Conservation (phyloP, 2,888 invertebrate genomes). For the Nesidiocoris tenuis region DNA sequence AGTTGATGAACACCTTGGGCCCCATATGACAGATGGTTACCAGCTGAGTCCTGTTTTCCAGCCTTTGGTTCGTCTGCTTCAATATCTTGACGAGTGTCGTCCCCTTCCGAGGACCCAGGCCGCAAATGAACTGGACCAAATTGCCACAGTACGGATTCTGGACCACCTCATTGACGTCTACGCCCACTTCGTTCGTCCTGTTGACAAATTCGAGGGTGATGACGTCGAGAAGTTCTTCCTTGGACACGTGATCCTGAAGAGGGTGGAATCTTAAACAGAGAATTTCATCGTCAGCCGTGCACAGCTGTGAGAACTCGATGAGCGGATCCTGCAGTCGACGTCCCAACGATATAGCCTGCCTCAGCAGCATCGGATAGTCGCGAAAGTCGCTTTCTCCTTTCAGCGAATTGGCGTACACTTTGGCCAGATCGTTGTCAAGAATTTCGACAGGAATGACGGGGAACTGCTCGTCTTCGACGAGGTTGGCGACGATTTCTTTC, state of each 20-base stretch:
- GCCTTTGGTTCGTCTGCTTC: constrained; percentile 85
- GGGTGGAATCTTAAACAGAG: constrained; percentile 90
- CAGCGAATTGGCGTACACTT: constrained; percentile 88
- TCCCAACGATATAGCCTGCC: constrained; percentile 91
- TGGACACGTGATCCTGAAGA: constrained; percentile 74
- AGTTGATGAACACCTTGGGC: constrained; percentile 97
- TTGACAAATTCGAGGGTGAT: constrained; percentile 75
- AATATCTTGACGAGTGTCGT: constrained; percentile 80
- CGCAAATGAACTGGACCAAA: constrained; percentile 94
- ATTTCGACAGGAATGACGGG: constrained; percentile 86
- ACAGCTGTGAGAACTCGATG: constrained; percentile 92
- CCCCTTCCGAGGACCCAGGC: constrained; percentile 93
- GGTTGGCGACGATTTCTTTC: constrained; percentile 68
- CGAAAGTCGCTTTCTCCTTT: constrained; percentile 80
- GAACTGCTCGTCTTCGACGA: constrained; percentile 82
- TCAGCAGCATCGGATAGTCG: constrained; percentile 85
- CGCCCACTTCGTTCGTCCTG: constrained; percentile 94
- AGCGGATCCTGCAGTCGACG: constrained; percentile 92
- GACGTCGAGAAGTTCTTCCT: constrained; percentile 82
- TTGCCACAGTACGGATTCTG: constrained; percentile 83
- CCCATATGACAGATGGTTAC: constrained; percentile 97
- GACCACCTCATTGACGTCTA: constrained; percentile 92
- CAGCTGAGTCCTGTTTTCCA: constrained; percentile 92
- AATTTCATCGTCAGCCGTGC: constrained; percentile 94
- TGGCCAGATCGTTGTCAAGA: constrained; percentile 89